Conservation (phyloP, 2,797 vertebrate species). For the Sandelia bainsii region DNA sequence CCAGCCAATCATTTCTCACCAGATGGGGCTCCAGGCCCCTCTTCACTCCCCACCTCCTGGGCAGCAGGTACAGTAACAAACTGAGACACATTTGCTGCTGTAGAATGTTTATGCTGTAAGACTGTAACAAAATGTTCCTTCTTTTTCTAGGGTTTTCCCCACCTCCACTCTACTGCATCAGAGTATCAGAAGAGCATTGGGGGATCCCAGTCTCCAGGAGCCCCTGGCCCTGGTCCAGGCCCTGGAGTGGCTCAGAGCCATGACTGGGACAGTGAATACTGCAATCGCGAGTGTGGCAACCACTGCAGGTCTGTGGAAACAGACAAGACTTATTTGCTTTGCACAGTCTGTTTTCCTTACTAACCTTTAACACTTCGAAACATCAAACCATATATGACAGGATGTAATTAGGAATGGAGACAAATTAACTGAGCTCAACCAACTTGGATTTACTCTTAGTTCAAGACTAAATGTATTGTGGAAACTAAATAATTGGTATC, state of each 20-base stretch:
- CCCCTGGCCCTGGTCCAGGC: conserved; percentile 88
- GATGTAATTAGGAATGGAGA: conserved; percentile 7
- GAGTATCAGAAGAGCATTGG: conserved; percentile 94
- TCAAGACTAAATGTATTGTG: not conserved
- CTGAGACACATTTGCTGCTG: not conserved
- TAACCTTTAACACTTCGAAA: conserved; percentile 4
- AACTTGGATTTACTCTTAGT: not conserved
- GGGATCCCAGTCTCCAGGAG: conserved; percentile 92
- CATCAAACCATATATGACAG: not conserved
- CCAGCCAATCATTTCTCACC: conserved; percentile 93
- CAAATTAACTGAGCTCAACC: not conserved
- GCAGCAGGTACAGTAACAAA: conserved; percentile 88
- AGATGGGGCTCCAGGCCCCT: conserved; percentile 97
- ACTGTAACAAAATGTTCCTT: not conserved
- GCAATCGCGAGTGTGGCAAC: conserved; percentile 95
- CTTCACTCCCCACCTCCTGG: conserved; percentile 94
- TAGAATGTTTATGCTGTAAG: not conserved
- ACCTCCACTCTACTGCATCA: conserved; percentile 84
- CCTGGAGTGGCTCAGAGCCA: conserved; percentile 86
- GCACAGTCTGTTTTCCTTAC: conserved; percentile 6
- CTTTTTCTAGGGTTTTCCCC: conserved; percentile 90
- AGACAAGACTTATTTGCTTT: not conserved
- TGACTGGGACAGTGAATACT: conserved; percentile 96
- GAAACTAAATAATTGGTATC: not conserved
- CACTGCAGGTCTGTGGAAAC: conserved; percentile 91